Conservation (phyloP, 2,797 vertebrate species). For the Scleropages formosus region DNA sequence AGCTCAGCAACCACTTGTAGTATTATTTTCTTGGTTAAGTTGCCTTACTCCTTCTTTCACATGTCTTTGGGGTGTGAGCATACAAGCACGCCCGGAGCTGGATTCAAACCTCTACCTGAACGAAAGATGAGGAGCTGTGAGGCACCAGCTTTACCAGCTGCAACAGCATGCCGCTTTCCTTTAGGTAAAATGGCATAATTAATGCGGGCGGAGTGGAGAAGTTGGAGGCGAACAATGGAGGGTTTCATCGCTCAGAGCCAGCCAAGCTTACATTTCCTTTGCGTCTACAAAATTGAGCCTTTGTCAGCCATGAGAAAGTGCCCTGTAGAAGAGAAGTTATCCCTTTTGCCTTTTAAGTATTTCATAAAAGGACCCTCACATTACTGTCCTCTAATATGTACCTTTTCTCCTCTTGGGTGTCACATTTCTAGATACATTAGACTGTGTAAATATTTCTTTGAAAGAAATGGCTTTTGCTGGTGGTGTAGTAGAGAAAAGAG, state of each 20-base stretch:
- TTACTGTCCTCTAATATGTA: slow-evolving; percentile 19
- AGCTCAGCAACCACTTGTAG: too few relatives aligned
- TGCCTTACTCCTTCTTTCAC: too few relatives aligned
- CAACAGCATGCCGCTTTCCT: slow-evolving; percentile 37
- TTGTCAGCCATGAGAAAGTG: slow-evolving; percentile 46
- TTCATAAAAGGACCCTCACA: slow-evolving; percentile 36
- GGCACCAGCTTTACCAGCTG: slow-evolving; percentile 1
- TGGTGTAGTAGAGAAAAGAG: not conserved
- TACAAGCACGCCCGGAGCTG: too few relatives aligned
- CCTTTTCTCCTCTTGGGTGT: not conserved
- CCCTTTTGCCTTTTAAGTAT: slow-evolving; percentile 35
- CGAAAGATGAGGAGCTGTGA: too few relatives aligned
- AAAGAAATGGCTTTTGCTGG: not conserved
- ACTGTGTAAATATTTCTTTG: slow-evolving; percentile 15
- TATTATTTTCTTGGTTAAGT: too few relatives aligned
- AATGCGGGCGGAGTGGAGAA: slow-evolving; percentile 32
- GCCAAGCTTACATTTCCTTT: slow-evolving; percentile 33
- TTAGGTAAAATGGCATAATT: slow-evolving; percentile 31
- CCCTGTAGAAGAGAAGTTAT: slow-evolving; percentile 28
- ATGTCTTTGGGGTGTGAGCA: too few relatives aligned
- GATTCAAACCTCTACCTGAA: too few relatives aligned
- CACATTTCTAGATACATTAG: slow-evolving; percentile 27
- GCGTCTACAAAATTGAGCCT: slow-evolving; percentile 55
- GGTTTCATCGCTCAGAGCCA: slow-evolving; percentile 55
- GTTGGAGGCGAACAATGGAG: slow-evolving; percentile 56